These are phyloP conservation scores for Bunonema sp. DNA, from an alignment of 2,888 invertebrate genomes.

Conservation along the genomic window DNA sequence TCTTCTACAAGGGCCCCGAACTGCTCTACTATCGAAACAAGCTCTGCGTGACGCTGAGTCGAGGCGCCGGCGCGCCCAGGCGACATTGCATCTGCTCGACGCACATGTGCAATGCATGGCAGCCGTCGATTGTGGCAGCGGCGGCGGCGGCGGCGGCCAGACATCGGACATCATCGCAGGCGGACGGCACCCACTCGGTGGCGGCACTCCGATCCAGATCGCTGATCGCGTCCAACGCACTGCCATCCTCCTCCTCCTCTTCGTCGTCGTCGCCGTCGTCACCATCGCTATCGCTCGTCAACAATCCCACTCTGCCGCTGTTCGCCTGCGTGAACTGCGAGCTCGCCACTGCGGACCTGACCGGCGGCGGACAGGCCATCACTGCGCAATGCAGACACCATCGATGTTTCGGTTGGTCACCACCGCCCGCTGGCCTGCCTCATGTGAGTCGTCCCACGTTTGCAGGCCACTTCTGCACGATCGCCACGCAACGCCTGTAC, in stretches of 20 bases:
- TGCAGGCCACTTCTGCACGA: conserved; percentile 34
- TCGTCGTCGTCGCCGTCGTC: background rate
- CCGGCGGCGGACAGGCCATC: conserved; percentile 26
- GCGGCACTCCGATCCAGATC: conserved; percentile 1
- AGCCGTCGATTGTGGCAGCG: background rate
- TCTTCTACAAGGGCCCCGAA: conserved; percentile 32
- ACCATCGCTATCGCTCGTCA: conserved; percentile 2
- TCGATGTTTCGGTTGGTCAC: conserved; percentile 17
- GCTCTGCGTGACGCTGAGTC: conserved; percentile 31
- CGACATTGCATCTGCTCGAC: conserved; percentile 34
- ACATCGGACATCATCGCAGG: background rate
- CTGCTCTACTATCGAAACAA: conserved; percentile 25
- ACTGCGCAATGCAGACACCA: conserved; percentile 32
- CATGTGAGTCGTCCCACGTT: background rate
- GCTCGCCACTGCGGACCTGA: conserved; percentile 21
- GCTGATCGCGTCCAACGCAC: background rate
- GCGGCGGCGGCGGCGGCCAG: conserved; percentile 7
- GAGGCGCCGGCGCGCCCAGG: conserved; percentile 20
- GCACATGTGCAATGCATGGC: conserved; percentile 13
- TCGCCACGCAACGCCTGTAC: conserved; percentile 22
- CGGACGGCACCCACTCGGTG: background rate
- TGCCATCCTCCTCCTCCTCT: background rate
- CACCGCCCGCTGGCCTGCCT: background rate
- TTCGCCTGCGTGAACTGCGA: conserved; percentile 34
- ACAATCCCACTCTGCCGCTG: conserved; percentile 9